Conservation (phyloP, 2,113 vertebrate species). For the Perca fluviatilis region DNA sequence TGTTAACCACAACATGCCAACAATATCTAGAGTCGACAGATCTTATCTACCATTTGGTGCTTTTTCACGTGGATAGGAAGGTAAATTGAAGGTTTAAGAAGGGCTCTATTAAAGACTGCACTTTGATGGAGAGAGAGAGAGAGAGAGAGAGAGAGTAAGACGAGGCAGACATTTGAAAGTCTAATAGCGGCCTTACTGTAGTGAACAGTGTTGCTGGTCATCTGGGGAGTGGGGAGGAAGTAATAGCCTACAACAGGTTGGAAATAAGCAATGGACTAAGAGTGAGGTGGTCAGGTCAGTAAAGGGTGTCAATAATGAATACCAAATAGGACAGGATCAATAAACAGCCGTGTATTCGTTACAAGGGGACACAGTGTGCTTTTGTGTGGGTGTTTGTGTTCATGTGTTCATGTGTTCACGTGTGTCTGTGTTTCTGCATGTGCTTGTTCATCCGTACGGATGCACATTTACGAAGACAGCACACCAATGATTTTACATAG, state of each 20-base stretch:
- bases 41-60: slow-evolving; percentile 37
- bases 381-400: slow-evolving; percentile 2
- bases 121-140: slow-evolving; percentile 38
- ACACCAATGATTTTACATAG: slow-evolving; percentile 53
- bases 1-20: slow-evolving; percentile 30
- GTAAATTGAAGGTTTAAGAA: slow-evolving; percentile 59
- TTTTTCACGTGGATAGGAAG: slow-evolving; percentile 32
- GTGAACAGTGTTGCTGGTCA: slow-evolving; percentile 68
- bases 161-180: slow-evolving; percentile 68
- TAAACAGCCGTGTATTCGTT: slow-evolving; percentile 49
- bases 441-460: slow-evolving; percentile 25
- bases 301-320: slow-evolving; percentile 66
- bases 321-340: slow-evolving; percentile 62
- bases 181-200: slow-evolving; percentile 68
- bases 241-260: slow-evolving; percentile 56
- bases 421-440: not conserved
- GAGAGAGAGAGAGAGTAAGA: slow-evolving; percentile 36
- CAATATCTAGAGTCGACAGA: slow-evolving; percentile 11
- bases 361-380: slow-evolving; percentile 17
- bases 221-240: slow-evolving; percentile 45
- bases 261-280: slow-evolving; percentile 54
- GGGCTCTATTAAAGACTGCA: slow-evolving; percentile 57
- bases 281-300: slow-evolving; percentile 54
- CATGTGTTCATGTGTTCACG: slow-evolving; percentile 10
- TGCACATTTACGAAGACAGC: slow-evolving; percentile 38